Base-by-base conservation (phyloP, 1,140 invertebrate genomes). In the Drosophila grimshawi region DNA sequence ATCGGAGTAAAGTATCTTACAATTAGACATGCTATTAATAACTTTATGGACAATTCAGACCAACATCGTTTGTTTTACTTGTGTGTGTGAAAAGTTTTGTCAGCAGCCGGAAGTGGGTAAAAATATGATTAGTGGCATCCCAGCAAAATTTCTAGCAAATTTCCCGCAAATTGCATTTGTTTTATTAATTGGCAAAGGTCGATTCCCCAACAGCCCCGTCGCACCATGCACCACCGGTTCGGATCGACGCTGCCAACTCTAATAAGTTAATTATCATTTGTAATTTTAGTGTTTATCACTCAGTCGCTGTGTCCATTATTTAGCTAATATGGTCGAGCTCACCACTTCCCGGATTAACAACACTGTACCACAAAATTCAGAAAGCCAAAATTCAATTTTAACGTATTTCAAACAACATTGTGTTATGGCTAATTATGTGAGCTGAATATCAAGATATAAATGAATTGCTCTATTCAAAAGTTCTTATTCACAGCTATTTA, bases 41-140 rank as follows among this genome's bases (percentile, higher is more conserved):
- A 81, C 66, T 72, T 76, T 78, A 76, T 69, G 67, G 76, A 66
- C 46, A 79, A 78, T 81, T 81, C 70, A 55, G 62, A 48, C 61
- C 71, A 49, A 39, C 63, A 48, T 39, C 61, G 48, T 30, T 37
- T 48, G 68, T 56, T 78, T 10, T 8, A 41, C 10, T 5, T 39
- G 33, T 35, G 69, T 85, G 81, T 86, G 81, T 78, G 78, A 75
- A 86, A 71, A 81, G 81, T 85, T 85, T 86, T 85, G 81, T 85
- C 65, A 72, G 51, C 64, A 67, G 62, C 62, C 78, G 81, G 81
- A 85, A 85, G 68, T 78, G 72, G 63, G 45, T 41, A 39, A 56
- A 51, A 43, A 45, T 56, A 77, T 64, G 55, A 51, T 72, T 71
- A 71, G 68, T 41, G 55, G 39, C 11, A 56, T 32, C 46, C 43